Percentiles rank a stretch among this genome's conserved stretches.
Evolutionary conservation across 2,113 vertebrate species (phyloP).

Genomic region (Ochotona princeps): DNA sequence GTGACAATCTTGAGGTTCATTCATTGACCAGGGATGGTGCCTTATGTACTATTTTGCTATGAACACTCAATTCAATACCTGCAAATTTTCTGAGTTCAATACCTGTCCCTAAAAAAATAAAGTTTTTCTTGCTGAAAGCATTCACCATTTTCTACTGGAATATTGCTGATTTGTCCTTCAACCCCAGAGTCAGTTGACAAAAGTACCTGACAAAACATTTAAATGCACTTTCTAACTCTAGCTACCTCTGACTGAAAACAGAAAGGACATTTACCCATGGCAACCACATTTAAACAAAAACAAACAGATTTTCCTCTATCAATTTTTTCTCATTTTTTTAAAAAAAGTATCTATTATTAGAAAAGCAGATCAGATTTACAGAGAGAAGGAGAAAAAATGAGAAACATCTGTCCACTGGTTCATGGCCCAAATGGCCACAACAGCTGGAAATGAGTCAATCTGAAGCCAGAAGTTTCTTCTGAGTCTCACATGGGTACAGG

Average conservation of each 20-base stretch:
- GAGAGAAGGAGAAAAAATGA: too few species aligned
- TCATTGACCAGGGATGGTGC: background rate
- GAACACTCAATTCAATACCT: background rate
- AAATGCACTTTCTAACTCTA: background rate
- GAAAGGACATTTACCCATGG: background rate
- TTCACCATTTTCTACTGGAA: background rate
- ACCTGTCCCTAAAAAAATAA: constrained; percentile 36
- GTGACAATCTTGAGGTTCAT: background rate
- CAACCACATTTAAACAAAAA: background rate
- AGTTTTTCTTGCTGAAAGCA: background rate
- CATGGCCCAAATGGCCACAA: too few species aligned
- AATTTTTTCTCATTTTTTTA: too few species aligned
- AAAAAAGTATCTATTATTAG: too few species aligned
- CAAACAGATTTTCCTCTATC: background rate
- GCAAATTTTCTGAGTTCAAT: background rate
- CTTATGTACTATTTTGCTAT: background rate
- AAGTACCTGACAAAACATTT: background rate
- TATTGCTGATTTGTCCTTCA: constrained; percentile 7
- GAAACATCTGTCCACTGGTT: too few species aligned
- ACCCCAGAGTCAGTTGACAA: background rate
- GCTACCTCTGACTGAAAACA: background rate
- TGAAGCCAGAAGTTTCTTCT: too few species aligned
- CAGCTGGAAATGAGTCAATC: too few species aligned
- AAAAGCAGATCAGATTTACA: too few species aligned
- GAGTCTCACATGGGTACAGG: too few species aligned